Conservation (phyloP, 2,888 invertebrate species). For the Physocephala rufipes region DNA sequence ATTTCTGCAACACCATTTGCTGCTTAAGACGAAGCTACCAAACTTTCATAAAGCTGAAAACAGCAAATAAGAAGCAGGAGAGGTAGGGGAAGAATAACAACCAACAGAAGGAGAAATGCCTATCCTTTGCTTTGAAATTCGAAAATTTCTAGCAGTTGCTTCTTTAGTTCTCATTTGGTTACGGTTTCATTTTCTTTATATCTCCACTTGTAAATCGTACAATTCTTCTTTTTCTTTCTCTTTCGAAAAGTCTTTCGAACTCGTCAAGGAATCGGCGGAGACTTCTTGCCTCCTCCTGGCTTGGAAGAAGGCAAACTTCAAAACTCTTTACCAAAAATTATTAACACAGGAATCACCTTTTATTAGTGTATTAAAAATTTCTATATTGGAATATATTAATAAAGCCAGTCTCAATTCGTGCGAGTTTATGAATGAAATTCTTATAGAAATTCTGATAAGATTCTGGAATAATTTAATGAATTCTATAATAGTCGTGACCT, state of each 20-base stretch:
- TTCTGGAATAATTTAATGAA: no score
- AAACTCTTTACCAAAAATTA: constrained; percentile 29
- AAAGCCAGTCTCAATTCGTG: no score
- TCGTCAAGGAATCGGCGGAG: not conserved
- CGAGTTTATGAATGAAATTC: no score
- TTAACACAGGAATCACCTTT: no score
- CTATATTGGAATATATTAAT: no score
- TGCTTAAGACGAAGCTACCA: constrained; percentile 25
- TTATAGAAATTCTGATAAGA: no score
- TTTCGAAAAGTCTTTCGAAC: constrained; percentile 4
- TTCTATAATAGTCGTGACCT: no score
- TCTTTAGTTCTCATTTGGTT: not conserved
- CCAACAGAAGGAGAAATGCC: constrained; percentile 2
- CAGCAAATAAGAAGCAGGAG: not conserved
- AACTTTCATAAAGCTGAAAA: not conserved
- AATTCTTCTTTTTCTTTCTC: not conserved
- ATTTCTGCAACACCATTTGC: constrained; percentile 33
- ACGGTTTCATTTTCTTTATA: not conserved
- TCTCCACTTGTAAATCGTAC: not conserved
- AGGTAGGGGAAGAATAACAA: not conserved
- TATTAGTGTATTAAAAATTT: no score
- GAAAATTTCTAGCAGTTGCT: not conserved
- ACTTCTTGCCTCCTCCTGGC: constrained; percentile 9
- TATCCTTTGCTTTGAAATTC: constrained; percentile 32
- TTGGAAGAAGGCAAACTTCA: no score